Conservation (phyloP, 2,797 vertebrate genomes). For the Telmatherina bonti region DNA sequence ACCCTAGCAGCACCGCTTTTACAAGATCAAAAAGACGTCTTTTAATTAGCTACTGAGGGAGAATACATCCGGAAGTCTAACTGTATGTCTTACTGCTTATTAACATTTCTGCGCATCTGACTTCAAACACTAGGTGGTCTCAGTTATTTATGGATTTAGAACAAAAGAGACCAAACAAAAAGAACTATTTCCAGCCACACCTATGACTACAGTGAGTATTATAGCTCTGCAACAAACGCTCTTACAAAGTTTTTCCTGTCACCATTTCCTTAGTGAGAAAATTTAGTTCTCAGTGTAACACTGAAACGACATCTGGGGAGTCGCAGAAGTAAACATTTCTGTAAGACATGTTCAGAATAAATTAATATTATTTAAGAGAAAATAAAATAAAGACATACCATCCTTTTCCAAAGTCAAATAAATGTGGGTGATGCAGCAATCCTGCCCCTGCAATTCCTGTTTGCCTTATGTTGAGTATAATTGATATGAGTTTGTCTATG, state of each 20-base stretch:
- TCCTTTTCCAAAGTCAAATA: background rate
- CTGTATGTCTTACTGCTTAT: conserved; percentile 67
- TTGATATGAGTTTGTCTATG: conserved; percentile 2
- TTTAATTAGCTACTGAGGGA: conserved; percentile 80
- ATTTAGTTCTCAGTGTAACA: conserved; percentile 10
- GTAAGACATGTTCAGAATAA: conserved; percentile 21
- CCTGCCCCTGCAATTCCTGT: background rate
- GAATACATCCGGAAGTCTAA: conserved; percentile 66
- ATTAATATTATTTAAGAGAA: conserved; percentile 5
- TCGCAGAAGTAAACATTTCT: conserved; percentile 15
- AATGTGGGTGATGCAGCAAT: background rate
- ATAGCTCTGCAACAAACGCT: conserved; percentile 53
- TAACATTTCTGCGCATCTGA: conserved; percentile 69
- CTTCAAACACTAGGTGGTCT: conserved; percentile 68
- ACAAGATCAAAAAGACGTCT: conserved; percentile 79
- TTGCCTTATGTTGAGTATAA: conserved; percentile 8
- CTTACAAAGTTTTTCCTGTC: conserved; percentile 35
- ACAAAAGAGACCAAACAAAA: conserved; percentile 61
- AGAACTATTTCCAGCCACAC: conserved; percentile 51
- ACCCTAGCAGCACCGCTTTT: conserved; percentile 74
- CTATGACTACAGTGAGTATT: conserved; percentile 44
- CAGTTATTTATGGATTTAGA: conserved; percentile 72
- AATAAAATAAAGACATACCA: background rate
- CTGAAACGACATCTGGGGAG: conserved; percentile 13
- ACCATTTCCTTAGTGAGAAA: conserved; percentile 24